A percentile compares a stretch with the other conserved stretches of the same genome.
These are phyloP conservation scores for Xerus rutilus DNA, from an alignment of 2,797 vertebrate genomes.

Conservation along the genomic window DNA sequence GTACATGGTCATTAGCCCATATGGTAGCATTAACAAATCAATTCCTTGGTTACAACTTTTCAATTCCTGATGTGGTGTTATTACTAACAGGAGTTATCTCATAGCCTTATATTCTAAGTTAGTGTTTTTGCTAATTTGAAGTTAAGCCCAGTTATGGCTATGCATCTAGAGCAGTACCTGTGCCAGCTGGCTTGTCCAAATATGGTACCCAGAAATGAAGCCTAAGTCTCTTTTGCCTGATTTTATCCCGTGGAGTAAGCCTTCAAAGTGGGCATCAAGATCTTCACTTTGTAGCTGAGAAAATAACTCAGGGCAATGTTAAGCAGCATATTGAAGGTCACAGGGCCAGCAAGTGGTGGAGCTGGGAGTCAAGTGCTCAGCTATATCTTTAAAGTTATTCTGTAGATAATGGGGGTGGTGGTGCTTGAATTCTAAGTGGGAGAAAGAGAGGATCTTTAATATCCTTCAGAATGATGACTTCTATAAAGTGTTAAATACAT, in stretches of 20 bases:
- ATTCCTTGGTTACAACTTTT: not conserved
- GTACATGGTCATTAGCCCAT: not conserved
- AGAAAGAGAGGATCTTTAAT: not conserved
- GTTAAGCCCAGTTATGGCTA: too few species aligned
- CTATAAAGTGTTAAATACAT: not conserved
- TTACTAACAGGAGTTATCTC: not conserved
- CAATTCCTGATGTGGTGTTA: not conserved
- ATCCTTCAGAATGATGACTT: not conserved
- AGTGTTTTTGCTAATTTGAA: not conserved
- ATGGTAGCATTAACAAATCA: not conserved
- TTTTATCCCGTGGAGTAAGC: not conserved
- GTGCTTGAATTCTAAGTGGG: not conserved
- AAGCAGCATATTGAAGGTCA: not conserved
- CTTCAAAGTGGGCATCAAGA: not conserved
- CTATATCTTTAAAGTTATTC: not conserved
- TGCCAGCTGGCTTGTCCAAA: not conserved
- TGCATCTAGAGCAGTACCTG: too few species aligned
- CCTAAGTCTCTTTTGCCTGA: not conserved
- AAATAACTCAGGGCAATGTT: not conserved
- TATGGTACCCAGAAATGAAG: not conserved
- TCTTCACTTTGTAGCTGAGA: too few species aligned
- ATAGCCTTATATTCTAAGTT: not conserved
- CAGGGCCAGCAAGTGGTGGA: not conserved
- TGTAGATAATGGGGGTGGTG: not conserved
- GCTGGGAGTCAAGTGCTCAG: not conserved